These are phyloP conservation scores for Drosophila mercatorum DNA, from an alignment of 2,888 invertebrate genomes.

Conservation along the genomic window DNA sequence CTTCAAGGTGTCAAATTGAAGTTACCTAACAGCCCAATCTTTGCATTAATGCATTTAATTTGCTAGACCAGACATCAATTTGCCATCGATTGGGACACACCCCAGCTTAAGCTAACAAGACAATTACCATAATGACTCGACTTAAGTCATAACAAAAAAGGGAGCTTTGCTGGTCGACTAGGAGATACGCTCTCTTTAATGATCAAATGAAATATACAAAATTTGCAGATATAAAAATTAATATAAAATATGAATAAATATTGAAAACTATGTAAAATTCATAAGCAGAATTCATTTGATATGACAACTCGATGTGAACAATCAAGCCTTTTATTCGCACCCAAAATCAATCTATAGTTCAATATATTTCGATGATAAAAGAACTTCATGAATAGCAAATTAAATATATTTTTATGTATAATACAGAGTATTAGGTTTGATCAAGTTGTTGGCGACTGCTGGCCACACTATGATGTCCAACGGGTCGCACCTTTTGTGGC, in stretches of 20 bases:
- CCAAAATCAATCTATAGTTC: too few relatives aligned
- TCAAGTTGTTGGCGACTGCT: slow-evolving; percentile 32
- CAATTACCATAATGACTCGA: slow-evolving; percentile 63
- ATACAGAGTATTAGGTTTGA: slow-evolving; percentile 35
- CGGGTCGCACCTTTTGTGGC: slow-evolving; percentile 35
- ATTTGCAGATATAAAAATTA: too few relatives aligned
- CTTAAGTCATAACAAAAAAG: slow-evolving; percentile 34
- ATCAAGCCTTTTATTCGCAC: too few relatives aligned
- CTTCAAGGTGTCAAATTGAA: neutral
- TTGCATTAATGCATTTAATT: slow-evolving; percentile 35
- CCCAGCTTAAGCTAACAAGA: slow-evolving; percentile 45
- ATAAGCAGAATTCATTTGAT: too few relatives aligned
- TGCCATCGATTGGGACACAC: slow-evolving; percentile 41
- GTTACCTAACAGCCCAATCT: slow-evolving; percentile 21
- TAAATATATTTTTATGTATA: neutral
- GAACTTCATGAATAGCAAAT: neutral
- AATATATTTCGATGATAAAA: too few relatives aligned
- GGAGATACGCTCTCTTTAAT: neutral
- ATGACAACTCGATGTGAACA: too few relatives aligned
- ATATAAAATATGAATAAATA: too few relatives aligned
- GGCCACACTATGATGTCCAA: slow-evolving; percentile 8
- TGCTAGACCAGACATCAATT: slow-evolving; percentile 20
- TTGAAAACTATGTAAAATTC: too few relatives aligned
- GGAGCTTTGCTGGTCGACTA: neutral
- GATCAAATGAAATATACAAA: too few relatives aligned